Percentiles rank a stretch among this genome's conserved stretches.
phyloP scores from a whole-genome alignment of 1,140 invertebrate species.

The Eriocheir sinensis region DNA sequence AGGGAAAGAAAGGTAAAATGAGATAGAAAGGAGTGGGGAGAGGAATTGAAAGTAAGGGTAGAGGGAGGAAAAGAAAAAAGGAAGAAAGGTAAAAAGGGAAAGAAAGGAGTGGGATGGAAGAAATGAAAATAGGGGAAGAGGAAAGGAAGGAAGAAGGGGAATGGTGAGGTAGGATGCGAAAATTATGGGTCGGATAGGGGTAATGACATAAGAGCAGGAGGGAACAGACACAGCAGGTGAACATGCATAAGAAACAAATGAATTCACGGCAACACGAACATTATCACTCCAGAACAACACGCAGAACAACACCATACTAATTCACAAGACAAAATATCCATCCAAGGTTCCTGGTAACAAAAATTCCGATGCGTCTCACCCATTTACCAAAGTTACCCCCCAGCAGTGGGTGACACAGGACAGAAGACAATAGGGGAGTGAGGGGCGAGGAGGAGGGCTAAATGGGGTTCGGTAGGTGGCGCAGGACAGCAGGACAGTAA shows the following conservation, averaged over 20 bases:
- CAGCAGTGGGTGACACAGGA: too few species aligned
- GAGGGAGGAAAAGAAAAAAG: not conserved
- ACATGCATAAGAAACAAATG: not conserved
- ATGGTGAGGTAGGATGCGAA: not conserved
- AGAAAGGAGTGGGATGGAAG: not conserved
- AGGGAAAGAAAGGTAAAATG: not conserved
- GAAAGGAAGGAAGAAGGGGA: too few species aligned
- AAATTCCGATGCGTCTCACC: not conserved
- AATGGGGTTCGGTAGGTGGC: too few species aligned
- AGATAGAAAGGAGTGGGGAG: not conserved
- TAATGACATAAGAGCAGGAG: not conserved
- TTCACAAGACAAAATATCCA: not conserved
- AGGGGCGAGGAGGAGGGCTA: too few species aligned
- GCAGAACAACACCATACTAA: not conserved
- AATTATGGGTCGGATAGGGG: not conserved
- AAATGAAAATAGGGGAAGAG: too few species aligned
- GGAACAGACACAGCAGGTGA: not conserved
- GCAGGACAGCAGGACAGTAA: not conserved
- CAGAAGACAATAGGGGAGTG: too few species aligned
- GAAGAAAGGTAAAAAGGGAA: not conserved
- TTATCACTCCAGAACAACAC: not conserved
- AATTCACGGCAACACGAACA: slow-evolving; percentile 2
- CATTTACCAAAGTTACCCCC: not conserved
- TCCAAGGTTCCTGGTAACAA: not conserved
- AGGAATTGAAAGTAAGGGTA: not conserved